Evolutionary conservation across 2,797 vertebrate genomes (phyloP), one percentile per base, ranked within the genome.

Genomic region (Pogoniulus pusillus): DNA sequence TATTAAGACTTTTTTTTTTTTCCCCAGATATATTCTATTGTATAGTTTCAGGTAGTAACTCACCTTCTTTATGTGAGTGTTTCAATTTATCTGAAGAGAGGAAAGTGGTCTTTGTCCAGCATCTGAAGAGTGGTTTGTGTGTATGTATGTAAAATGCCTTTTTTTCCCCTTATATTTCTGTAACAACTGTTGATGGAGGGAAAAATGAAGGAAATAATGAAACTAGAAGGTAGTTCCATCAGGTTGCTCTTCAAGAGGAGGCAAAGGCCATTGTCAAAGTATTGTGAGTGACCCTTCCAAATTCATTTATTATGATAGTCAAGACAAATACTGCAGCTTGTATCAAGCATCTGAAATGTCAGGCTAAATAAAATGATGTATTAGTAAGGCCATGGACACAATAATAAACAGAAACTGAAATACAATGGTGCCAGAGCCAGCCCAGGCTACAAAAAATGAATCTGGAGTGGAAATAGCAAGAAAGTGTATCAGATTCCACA

Each of bases 241-340:
- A 60, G 65, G 41, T 55, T 94, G 84, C 78, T 95, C 73, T 37
- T 80, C 60, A 92, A 91, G 85, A 91, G 59, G 80, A 66, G 54
- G 85, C 85, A 68, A 89, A 81, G 94, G 45, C 49, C 32, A 85
- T 30, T 76, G 74, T 51, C 90, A 88, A 88, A 47, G 69, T 49
- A 83, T 89, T 90, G 35, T 26, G 62, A 93, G 43, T 47, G 65
- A 93, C 64, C 95, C 73, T 93, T 94, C 71, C 87, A 94, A 91
- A 86, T 57, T 30, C 18, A 13, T 94, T 94, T 93, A 78, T 81
- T 96, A 71, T 91, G 79, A 80, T 78, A 91, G 83, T 62, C 68
- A 94, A 96, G 85, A 95, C 62, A 96, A 97, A 96, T 89, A 96
- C 79, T 91, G 93, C 68, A 78, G 69, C 51, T 94, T 77, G 17